Base-by-base conservation (phyloP, 2,888 invertebrate genomes). In the Calameuta pallipes region DNA sequence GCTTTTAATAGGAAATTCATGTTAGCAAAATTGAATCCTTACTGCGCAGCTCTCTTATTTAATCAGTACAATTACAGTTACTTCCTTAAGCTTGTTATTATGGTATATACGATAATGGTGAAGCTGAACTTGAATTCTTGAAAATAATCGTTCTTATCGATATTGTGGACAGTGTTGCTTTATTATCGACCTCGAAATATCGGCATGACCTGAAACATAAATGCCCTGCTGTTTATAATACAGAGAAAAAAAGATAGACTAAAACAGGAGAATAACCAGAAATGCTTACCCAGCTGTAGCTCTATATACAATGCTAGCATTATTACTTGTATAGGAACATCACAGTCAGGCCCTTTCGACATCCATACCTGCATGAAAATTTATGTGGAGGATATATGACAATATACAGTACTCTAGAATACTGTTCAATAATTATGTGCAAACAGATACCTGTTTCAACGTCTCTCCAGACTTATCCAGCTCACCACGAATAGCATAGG, bases 401-500 rank as follows among this genome's bases (percentile, higher is more conserved):
- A 41, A 73, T 9, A 56, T 15, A 15, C 41, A 41, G 6, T 41
- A 56, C 23, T 23, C 2, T 56, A 56, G 23, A 23, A 56, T 23
- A 9, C 23, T 56, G 15, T 9, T 56, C 56, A 56, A 56, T 23
- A 23, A 56, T 23, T 56, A 56, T 15, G 15, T 56, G 56, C 23
- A 56, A 56, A 56, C 23, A 15, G 2, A 56, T 82, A 88, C 90
- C 82, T 92, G 92, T 86, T 92, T 92, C 56, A 94, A 87, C 41
- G 92, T 92, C 84, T 93, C 93, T 34, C 92, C 92, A 41, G 95
- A 94, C 89, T 95, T 95, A 81, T 95, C 95, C 73, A 94, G 93
- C 87, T 97, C 96, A 4, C 96, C 96, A 80, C 95, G 93, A 73
- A 96, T 92, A 23, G 96, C 94, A 88, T 96, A 94, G 12, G 95